Evolutionary conservation across 2,797 vertebrate species (phyloP).

Genomic region (Liparis tanakae): DNA sequence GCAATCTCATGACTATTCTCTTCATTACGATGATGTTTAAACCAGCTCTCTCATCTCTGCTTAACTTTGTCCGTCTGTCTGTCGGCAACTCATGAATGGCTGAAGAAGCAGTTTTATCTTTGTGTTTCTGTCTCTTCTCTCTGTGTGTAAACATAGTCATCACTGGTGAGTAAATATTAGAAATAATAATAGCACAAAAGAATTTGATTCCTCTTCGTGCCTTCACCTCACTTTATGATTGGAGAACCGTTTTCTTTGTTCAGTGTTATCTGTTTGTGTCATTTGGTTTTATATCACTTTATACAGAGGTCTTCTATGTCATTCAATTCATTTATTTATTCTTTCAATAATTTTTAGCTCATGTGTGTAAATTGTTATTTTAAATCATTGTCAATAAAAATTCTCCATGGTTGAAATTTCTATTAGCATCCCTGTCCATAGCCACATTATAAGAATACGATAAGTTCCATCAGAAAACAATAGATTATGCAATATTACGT

Average conservation of each 20-base stretch:
- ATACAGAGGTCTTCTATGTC: background rate
- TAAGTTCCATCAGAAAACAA: slow-evolving; percentile 10
- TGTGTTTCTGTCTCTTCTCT: slow-evolving; percentile 86
- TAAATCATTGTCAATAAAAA: slow-evolving; percentile 10
- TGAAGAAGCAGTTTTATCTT: slow-evolving; percentile 82
- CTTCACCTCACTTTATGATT: slow-evolving; percentile 41
- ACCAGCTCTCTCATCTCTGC: slow-evolving; percentile 59
- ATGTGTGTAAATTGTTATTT: slow-evolving; percentile 7
- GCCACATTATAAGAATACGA: slow-evolving; percentile 4
- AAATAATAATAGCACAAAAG: slow-evolving; percentile 37
- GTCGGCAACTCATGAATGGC: slow-evolving; percentile 67
- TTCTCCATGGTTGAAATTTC: background rate
- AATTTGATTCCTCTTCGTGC: slow-evolving; percentile 51
- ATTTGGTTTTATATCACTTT: slow-evolving; percentile 4
- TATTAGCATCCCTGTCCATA: background rate
- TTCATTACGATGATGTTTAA: slow-evolving; percentile 52
- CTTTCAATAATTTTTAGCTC: background rate
- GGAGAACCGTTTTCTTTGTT: slow-evolving; percentile 18
- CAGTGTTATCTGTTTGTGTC: slow-evolving; percentile 18
- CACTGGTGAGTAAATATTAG: slow-evolving; percentile 83
- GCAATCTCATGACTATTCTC: slow-evolving; percentile 34
- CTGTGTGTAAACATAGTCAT: slow-evolving; percentile 83
- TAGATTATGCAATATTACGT: slow-evolving; percentile 41
- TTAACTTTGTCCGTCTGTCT: slow-evolving; percentile 61
- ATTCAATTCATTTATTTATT: background rate